Evolutionary conservation across 2,113 vertebrate species (phyloP).

Genomic region (Ptilorrhoa leucosticta): DNA sequence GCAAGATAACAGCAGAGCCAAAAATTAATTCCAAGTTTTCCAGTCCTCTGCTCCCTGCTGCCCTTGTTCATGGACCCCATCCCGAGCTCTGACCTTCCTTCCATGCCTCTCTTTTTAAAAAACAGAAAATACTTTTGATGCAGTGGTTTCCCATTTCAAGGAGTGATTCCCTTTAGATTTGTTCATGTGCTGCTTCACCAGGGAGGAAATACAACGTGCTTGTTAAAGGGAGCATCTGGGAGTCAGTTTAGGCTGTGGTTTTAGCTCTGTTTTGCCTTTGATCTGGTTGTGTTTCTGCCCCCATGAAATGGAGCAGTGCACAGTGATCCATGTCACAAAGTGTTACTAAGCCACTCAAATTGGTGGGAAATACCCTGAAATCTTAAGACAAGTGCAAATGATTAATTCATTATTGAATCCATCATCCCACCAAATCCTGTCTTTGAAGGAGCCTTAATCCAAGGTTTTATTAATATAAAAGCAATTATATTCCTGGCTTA

Average conservation of each 20-base stretch:
- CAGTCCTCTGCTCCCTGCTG: background rate
- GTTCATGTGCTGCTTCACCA: background rate
- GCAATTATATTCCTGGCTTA: background rate
- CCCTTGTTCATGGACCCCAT: background rate
- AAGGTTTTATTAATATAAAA: background rate
- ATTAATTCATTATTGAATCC: slow-evolving; percentile 4
- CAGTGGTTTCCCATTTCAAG: background rate
- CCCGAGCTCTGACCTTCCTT: background rate
- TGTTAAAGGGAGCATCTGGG: accelerated
- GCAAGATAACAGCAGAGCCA: background rate
- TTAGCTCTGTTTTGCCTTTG: background rate
- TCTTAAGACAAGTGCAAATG: background rate
- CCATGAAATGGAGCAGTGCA: background rate
- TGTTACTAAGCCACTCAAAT: background rate
- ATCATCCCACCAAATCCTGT: background rate
- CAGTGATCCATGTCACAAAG: background rate
- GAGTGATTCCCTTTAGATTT: background rate
- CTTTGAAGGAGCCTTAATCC: background rate
- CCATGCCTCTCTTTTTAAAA: background rate
- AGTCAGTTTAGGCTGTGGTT: background rate
- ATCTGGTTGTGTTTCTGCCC: background rate
- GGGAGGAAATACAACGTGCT: background rate
- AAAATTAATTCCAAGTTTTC: background rate
- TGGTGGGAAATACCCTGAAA: background rate
- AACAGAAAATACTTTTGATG: background rate